phyloP scores from a whole-genome alignment of 2,888 invertebrate genomes.

The Tenodera sinensis region DNA sequence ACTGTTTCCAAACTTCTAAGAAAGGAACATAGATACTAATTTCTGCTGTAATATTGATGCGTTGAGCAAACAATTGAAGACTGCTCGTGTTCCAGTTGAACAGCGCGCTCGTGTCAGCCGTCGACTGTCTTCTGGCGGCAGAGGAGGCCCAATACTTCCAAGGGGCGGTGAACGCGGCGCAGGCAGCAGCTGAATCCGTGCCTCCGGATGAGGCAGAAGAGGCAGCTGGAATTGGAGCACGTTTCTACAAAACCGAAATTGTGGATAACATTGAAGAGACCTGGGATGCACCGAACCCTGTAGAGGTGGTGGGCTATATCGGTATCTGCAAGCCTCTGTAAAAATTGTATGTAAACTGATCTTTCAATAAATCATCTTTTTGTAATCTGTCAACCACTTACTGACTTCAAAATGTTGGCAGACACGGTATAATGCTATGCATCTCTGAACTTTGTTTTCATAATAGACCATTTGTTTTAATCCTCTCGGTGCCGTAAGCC shows the following conservation, averaged over 20 bases:
- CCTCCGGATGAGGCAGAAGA: not conserved
- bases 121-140: not conserved
- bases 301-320: not conserved
- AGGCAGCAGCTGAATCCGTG: not conserved
- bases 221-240: not conserved
- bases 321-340: not conserved
- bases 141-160: not conserved
- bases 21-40: too few species aligned
- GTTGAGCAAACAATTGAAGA: too few species aligned
- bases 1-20: too few species aligned
- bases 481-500: too few species aligned
- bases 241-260: not conserved
- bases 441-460: too few species aligned
- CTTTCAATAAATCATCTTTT: not conserved
- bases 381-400: too few species aligned
- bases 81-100: not conserved
- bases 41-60: too few species aligned
- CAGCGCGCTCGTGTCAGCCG: not conserved
- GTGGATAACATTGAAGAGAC: not conserved
- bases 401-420: too few species aligned
- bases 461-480: too few species aligned
- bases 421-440: too few species aligned
- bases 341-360: not conserved
- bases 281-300: not conserved
- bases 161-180: not conserved